phyloP scores from a whole-genome alignment of 2,888 invertebrate genomes.

The Rhamnusium bicolor region DNA sequence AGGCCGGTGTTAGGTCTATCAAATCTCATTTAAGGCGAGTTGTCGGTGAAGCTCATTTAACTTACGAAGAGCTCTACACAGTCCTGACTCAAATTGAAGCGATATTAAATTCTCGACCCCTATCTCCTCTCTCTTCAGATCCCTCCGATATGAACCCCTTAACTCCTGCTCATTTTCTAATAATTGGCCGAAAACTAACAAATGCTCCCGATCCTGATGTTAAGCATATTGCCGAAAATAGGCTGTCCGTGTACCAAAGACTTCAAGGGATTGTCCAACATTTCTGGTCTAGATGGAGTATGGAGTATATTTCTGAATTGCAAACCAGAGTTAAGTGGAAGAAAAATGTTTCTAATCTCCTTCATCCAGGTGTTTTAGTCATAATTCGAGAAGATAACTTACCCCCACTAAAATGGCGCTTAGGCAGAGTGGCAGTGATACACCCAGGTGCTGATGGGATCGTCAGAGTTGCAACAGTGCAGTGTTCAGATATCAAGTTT shows the following conservation, averaged over 20 bases:
- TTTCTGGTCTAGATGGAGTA: conserved; percentile 32
- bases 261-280: conserved; percentile 9
- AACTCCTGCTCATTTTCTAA: conserved; percentile 60
- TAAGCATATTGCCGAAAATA: neutral
- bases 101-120: conserved; percentile 60
- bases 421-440: no score
- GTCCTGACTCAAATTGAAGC: conserved; percentile 60
- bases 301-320: conserved; percentile 9
- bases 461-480: no score
- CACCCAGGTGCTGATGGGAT: no score
- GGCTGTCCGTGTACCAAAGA: conserved; percentile 5
- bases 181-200: conserved; percentile 50
- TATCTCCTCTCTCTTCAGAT: conserved; percentile 55
- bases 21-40: conserved; percentile 60
- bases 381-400: no score
- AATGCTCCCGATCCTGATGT: conserved; percentile 46
- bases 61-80: conserved; percentile 60
- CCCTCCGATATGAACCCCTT: conserved; percentile 53
- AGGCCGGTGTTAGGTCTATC: conserved; percentile 58
- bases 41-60: conserved; percentile 51
- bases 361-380: no score
- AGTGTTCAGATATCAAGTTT: no score
- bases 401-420: no score
- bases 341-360: neutral
- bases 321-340: conserved; percentile 24